Evolutionary conservation across 2,113 vertebrate genomes (phyloP), one percentile per base, ranked within the genome.

Genomic region (Isurus oxyrinchus): DNA sequence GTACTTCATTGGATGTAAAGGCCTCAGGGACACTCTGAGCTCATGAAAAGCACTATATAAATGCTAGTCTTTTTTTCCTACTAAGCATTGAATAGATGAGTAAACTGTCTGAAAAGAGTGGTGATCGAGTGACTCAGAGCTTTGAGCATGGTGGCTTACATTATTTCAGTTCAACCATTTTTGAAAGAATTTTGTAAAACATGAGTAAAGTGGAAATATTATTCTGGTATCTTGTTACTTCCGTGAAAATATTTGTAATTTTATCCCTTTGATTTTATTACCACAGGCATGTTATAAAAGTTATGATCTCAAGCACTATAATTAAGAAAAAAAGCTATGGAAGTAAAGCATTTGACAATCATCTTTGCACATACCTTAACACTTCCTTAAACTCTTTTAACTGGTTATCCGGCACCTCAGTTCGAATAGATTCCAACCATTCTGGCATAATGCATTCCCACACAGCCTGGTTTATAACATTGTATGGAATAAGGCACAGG

Each of bases 381-480:
- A 99, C 99, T 97, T 99, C 99, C 96, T 99, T 98, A 97, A 99
- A 99, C 97, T 99, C 99, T 96, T 99, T 99, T 94, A 99, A 98
- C 14, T 99, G 99, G 91, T 98, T 98, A 97, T 99, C 99, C 0
- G 99, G 99, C 96, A 99, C 99, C 97, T 99, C 99, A 0, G 98
- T 99, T 96, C 99, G 98, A 97, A 99, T 98, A 94, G 99, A 98
- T 97, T 99, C 99, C 97, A 99, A 91, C 99, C 99, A 99, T 91
- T 99, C 99, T 0, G 99, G 99, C 99, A 99, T 99, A 90, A 99
- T 98, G 95, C 99, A 99, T 96, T 99, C 99, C 99, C 99, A 99
- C 97, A 99, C 98, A 0, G 99, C 98, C 96, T 99, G 99, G 97
- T 97, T 99, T 97, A 99, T 99, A 96, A 99, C 99, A 40, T 99